Evolutionary conservation across 2,797 vertebrate genomes (phyloP).

Genomic region (Coendou prehensilis): DNA sequence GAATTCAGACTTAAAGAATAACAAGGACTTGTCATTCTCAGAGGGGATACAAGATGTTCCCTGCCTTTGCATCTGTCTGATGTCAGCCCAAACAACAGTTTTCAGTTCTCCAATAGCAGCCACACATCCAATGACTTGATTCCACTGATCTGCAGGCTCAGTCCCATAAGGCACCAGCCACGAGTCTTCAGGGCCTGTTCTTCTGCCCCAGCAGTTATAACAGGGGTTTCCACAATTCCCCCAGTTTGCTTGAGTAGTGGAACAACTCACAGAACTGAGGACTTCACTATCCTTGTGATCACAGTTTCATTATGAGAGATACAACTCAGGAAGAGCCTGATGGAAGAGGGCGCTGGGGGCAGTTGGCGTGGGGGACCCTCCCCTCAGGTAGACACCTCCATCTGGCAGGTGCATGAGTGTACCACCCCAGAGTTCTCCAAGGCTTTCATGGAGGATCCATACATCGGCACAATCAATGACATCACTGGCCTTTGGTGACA

Average conservation of each 20-base stretch:
- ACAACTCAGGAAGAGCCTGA: background rate
- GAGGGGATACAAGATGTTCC: background rate
- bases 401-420: background rate
- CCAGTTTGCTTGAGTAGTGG: background rate
- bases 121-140: rapidly evolving
- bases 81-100: background rate
- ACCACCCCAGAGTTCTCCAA: no score
- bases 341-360: rapidly evolving
- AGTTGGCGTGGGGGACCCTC: rapidly evolving
- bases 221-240: background rate
- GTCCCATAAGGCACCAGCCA: no score
- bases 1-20: background rate
- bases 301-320: background rate
- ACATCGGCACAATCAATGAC: rapidly evolving
- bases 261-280: background rate
- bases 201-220: background rate
- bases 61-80: background rate
- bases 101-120: background rate
- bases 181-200: rapidly evolving
- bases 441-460: background rate
- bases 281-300: background rate
- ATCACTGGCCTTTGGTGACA: background rate
- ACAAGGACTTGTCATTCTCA: background rate
- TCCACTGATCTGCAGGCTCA: background rate
- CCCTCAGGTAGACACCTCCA: no score